Percentiles rank a stretch among this genome's conserved stretches.
phyloP scores from a whole-genome alignment of 30 jellyfish, hydroid and myxozoan species.

The Catostylus mosaicus region DNA sequence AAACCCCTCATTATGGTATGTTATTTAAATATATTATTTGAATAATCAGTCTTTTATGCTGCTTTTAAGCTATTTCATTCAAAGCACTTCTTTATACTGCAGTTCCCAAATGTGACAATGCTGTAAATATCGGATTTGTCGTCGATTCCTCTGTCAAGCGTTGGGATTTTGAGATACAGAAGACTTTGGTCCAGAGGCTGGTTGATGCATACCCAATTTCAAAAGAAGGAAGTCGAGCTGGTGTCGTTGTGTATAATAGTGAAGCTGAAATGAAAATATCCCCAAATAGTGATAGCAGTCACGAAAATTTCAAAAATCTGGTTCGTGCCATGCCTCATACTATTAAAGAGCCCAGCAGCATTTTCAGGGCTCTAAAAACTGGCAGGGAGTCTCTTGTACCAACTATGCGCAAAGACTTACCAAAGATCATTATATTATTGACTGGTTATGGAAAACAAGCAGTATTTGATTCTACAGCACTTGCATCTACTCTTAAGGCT shows the following conservation, averaged over 20 bases:
- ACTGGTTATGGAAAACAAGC: slow-evolving; percentile 42
- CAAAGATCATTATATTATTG: slow-evolving; percentile 59
- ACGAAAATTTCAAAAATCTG: slow-evolving; percentile 52
- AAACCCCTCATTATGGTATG: too few species aligned
- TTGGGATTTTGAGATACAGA: slow-evolving; percentile 56
- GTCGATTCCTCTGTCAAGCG: slow-evolving; percentile 84
- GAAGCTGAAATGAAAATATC: slow-evolving; percentile 79
- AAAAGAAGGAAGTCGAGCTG: slow-evolving; percentile 76
- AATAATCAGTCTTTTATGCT: too few species aligned
- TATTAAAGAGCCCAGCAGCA: slow-evolving; percentile 51
- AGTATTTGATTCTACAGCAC: not conserved
- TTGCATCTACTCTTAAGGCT: not conserved
- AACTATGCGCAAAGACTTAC: slow-evolving; percentile 44
- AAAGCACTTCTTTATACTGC: not conserved
- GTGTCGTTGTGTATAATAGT: slow-evolving; percentile 80
- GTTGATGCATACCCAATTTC: slow-evolving; percentile 72
- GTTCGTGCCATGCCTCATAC: slow-evolving; percentile 68
- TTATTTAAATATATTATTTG: too few species aligned
- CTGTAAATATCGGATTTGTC: slow-evolving; percentile 86
- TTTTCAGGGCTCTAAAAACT: slow-evolving; percentile 65
- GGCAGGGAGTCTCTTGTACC: slow-evolving; percentile 44
- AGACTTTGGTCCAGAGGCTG: slow-evolving; percentile 60
- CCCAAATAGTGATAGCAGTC: slow-evolving; percentile 13
- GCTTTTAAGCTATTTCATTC: not conserved
- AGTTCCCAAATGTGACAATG: slow-evolving; percentile 61